Percentiles rank a stretch among this genome's conserved stretches.
Conservation (phyloP, 2,113 vertebrate species). For the Ciconia stormi region DNA sequence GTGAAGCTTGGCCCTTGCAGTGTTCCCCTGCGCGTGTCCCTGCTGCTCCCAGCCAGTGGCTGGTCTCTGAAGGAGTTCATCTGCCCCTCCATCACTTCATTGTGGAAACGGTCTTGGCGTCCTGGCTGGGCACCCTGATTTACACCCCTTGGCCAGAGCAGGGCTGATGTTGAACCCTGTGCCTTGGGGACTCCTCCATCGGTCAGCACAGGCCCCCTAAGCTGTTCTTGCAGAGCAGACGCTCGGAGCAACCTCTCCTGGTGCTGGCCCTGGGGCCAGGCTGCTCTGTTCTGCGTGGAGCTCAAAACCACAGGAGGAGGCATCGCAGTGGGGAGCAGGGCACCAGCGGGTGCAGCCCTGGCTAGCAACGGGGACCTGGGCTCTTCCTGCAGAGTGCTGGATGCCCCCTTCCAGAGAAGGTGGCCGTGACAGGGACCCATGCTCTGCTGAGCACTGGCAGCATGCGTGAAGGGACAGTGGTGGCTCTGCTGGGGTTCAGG, state of each 20-base stretch:
- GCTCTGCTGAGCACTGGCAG: background rate
- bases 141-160: background rate
- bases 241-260: background rate
- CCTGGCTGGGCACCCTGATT: background rate
- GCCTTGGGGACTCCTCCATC: background rate
- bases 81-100: background rate
- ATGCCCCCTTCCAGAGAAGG: background rate
- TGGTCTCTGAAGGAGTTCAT: background rate
- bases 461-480: fast-evolving
- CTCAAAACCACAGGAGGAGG: background rate
- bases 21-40: fast-evolving
- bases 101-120: background rate
- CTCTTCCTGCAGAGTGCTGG: background rate
- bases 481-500: background rate
- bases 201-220: fast-evolving
- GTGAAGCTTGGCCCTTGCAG: background rate
- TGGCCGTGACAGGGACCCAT: background rate
- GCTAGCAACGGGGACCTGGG: background rate
- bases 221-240: background rate
- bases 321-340: fast-evolving
- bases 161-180: background rate
- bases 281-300: fast-evolving
- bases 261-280: background rate
- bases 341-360: fast-evolving
- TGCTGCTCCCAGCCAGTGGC: background rate